These are phyloP conservation scores for Phaenicophaeus curvirostris DNA, from an alignment of 2,797 vertebrate species.

Conservation along the genomic window DNA sequence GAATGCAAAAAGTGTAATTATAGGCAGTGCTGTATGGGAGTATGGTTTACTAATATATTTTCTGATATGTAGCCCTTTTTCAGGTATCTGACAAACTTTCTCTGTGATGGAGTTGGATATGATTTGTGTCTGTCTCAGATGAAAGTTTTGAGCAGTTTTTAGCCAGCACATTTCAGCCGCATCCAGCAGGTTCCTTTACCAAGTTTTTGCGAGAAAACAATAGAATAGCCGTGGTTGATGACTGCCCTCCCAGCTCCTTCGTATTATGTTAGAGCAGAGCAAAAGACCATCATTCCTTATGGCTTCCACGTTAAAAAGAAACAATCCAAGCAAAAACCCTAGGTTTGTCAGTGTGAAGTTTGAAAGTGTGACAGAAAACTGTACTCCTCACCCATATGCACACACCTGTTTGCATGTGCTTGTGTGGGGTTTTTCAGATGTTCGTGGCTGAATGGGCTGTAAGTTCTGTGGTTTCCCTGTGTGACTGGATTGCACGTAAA, in stretches of 20 bases:
- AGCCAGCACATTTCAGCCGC: constrained; percentile 45
- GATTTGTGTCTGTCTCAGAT: constrained; percentile 28
- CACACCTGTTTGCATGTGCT: not conserved
- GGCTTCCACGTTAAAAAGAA: not conserved
- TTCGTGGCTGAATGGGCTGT: not conserved
- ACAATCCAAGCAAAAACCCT: rapidly evolving
- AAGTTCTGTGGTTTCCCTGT: not conserved
- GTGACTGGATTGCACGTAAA: not conserved
- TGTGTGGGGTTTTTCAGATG: not conserved
- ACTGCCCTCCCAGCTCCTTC: not conserved
- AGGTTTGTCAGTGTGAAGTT: not conserved
- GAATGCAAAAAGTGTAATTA: not conserved
- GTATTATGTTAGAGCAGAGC: not conserved
- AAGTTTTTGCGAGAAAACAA: constrained; percentile 54
- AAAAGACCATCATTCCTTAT: constrained; percentile 28
- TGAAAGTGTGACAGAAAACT: not conserved
- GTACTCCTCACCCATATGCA: rapidly evolving
- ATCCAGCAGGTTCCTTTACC: constrained; percentile 48
- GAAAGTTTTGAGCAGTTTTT: constrained; percentile 44
- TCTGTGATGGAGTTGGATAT: not conserved
- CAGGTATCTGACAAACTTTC: not conserved
- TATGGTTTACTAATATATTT: not conserved
- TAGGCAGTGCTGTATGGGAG: not conserved
- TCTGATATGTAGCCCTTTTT: not conserved
- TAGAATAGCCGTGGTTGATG: constrained; percentile 4